Percentiles rank a stretch among this genome's conserved stretches.
Evolutionary conservation across 2,888 invertebrate species (phyloP).

Genomic region (Ophion costatus): DNA sequence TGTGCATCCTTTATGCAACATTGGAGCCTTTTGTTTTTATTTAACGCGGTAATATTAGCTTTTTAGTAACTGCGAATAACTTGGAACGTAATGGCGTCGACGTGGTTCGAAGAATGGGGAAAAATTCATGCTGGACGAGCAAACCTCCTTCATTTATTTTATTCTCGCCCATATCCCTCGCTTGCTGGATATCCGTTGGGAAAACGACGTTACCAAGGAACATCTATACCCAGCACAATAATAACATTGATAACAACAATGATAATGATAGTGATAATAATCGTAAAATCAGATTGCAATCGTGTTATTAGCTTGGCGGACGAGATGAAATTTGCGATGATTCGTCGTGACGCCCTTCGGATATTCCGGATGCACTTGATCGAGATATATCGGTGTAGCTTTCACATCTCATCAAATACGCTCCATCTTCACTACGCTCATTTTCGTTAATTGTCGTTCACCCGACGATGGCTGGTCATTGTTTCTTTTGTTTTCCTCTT

Average conservation of each 20-base stretch:
- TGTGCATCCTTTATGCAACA: not conserved
- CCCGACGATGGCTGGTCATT: slow-evolving; percentile 48
- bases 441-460: slow-evolving; percentile 16
- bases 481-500: slow-evolving; percentile 15
- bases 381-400: slow-evolving; percentile 61
- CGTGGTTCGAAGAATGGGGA: not conserved
- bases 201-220: slow-evolving; percentile 7
- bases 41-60: not conserved
- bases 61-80: not conserved
- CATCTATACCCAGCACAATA: slow-evolving; percentile 13
- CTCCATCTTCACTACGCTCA: slow-evolving; percentile 51
- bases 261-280: not conserved
- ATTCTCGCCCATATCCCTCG: slow-evolving; percentile 56
- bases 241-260: slow-evolving; percentile 6
- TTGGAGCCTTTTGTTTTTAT: not conserved
- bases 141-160: slow-evolving; percentile 53
- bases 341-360: slow-evolving; percentile 58
- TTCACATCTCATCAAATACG: slow-evolving; percentile 58
- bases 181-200: slow-evolving; percentile 66
- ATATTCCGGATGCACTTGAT: slow-evolving; percentile 61
- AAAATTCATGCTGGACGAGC: slow-evolving; percentile 20
- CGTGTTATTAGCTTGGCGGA: not conserved
- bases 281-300: slow-evolving; percentile 9
- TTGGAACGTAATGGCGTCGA: not conserved
- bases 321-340: slow-evolving; percentile 11